phyloP scores from a whole-genome alignment of 2,113 vertebrate genomes.

The Eretmochelys imbricata region DNA sequence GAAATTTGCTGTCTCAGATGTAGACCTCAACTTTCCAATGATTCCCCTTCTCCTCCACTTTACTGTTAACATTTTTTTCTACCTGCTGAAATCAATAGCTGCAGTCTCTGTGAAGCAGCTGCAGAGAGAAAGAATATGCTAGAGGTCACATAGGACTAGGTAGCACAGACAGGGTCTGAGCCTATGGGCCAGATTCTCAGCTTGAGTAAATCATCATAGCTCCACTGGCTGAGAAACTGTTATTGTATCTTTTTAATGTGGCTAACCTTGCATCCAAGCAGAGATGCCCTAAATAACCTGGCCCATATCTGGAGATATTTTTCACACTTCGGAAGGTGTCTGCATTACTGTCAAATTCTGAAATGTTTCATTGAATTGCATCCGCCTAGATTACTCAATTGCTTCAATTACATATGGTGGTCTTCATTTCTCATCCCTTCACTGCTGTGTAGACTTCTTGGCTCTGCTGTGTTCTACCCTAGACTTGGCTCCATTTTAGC shows the following conservation, averaged over 20 bases:
- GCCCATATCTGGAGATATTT: not conserved
- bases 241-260: not conserved
- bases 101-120: not conserved
- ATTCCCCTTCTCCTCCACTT: not conserved
- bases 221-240: not conserved
- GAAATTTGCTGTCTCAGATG: conserved; percentile 4
- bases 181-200: not conserved
- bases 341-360: not conserved
- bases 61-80: not conserved
- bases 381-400: not conserved
- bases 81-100: not conserved
- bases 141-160: conserved; percentile 16
- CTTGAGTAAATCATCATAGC: not conserved
- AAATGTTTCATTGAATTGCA: not conserved
- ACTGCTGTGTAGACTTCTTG: not conserved
- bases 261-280: not conserved
- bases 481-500: not conserved
- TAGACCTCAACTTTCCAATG: not conserved
- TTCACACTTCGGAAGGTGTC: not conserved
- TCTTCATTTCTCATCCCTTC: not conserved
- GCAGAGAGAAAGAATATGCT: not conserved
- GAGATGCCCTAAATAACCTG: not conserved
- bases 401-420: not conserved
- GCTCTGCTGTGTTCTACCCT: not conserved
- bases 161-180: not conserved